These are phyloP conservation scores for Prionailurus viverrinus DNA, from an alignment of 2,113 vertebrate species.

Conservation along the genomic window DNA sequence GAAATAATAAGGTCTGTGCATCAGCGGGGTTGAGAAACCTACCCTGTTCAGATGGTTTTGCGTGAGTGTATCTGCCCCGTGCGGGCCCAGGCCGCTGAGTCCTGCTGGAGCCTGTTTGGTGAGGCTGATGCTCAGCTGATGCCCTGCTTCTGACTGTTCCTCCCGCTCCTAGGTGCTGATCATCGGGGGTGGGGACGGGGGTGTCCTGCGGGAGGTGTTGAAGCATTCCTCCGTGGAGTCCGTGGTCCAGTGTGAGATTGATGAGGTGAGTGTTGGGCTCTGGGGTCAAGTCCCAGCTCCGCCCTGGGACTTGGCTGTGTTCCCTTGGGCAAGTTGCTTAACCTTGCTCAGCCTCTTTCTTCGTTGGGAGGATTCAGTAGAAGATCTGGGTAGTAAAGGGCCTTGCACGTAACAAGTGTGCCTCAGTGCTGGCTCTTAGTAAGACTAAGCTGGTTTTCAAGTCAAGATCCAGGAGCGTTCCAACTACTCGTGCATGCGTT, in stretches of 20 bases:
- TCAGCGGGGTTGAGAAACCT: background rate
- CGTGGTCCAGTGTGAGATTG: constrained; percentile 97
- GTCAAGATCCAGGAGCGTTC: background rate
- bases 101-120: background rate
- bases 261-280: constrained; percentile 90
- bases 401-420: background rate
- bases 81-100: background rate
- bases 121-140: rapidly evolving
- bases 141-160: background rate
- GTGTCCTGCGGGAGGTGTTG: constrained; percentile 96
- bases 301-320: background rate
- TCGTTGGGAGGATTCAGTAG: background rate
- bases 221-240: constrained; percentile 96
- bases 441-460: background rate
- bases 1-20: background rate
- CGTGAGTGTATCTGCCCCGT: background rate
- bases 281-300: background rate
- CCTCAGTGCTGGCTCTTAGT: background rate
- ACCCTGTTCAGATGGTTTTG: background rate
- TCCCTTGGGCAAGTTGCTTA: background rate
- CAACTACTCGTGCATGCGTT: rapidly evolving
- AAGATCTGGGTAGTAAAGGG: background rate
- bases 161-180: constrained; percentile 92
- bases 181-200: constrained; percentile 97
- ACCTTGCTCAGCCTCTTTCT: background rate